Conservation (phyloP, 2,113 vertebrate genomes). For the Callopanchax toddi region DNA sequence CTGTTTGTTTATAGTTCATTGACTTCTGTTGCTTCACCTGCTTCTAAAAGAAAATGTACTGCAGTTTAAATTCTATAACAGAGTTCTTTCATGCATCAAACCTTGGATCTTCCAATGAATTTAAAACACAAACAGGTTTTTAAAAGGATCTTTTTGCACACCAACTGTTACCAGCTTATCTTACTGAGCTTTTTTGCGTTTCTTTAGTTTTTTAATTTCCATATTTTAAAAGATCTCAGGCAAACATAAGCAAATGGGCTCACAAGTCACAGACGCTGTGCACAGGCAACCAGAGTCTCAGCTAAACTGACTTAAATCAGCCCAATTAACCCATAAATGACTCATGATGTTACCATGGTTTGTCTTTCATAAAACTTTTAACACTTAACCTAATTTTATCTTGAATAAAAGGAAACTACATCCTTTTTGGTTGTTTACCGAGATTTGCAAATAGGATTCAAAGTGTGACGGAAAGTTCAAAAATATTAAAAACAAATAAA, state of each 20-base stretch:
- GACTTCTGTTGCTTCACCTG: not conserved
- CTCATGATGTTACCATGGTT: no score
- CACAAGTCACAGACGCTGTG: not conserved
- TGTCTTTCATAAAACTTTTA: no score
- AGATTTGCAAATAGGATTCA: no score
- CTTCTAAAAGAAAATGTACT: not conserved
- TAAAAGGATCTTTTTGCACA: not conserved
- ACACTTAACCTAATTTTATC: no score
- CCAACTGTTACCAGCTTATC: not conserved
- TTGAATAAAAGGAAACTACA: no score
- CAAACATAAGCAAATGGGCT: not conserved
- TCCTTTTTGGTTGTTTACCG: no score
- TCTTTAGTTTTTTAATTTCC: constrained; percentile 18
- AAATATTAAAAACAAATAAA: no score
- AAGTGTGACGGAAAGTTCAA: no score
- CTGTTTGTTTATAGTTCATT: not conserved
- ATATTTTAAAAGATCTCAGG: not conserved
- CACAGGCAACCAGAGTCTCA: not conserved
- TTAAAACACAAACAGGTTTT: not conserved
- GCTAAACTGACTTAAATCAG: no score
- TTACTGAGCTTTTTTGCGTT: not conserved
- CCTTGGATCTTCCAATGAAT: not conserved
- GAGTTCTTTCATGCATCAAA: not conserved
- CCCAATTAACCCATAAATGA: no score
- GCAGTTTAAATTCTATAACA: not conserved